phyloP scores from a whole-genome alignment of 1,140 invertebrate genomes.

The Cataglyphis hispanica region DNA sequence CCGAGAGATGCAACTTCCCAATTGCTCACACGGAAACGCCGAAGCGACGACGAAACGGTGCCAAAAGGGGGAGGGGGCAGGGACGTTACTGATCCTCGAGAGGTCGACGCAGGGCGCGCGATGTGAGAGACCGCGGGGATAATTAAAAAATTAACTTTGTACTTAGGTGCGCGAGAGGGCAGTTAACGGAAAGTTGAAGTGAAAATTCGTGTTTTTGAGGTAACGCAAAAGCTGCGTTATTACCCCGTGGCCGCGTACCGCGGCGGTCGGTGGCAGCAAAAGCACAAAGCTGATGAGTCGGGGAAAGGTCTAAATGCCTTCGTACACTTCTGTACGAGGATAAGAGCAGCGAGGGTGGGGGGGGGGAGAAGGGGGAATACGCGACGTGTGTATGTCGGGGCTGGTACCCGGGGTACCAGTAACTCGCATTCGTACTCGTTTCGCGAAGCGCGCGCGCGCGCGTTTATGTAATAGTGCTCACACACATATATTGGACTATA shows the following conservation, averaged over 20 bases:
- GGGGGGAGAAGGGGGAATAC: background rate
- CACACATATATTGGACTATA: constrained; percentile 53
- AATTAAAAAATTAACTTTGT: constrained; percentile 85
- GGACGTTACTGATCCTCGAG: constrained; percentile 22
- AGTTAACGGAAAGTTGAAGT: constrained; percentile 85
- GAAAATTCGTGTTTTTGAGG: constrained; percentile 86
- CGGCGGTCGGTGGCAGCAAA: constrained; percentile 69
- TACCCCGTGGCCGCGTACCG: constrained; percentile 75
- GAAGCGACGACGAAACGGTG: constrained; percentile 4
- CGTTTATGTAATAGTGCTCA: constrained; percentile 61
- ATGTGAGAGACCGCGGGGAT: constrained; percentile 75
- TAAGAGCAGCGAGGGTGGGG: constrained; percentile 61
- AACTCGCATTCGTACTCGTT: constrained; percentile 79
- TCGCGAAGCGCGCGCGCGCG: constrained; percentile 65
- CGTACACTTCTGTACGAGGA: constrained; percentile 74
- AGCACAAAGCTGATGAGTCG: constrained; percentile 86
- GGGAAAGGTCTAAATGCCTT: constrained; percentile 85
- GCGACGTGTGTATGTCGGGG: constrained; percentile 58
- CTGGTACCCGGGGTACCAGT: constrained; percentile 75
- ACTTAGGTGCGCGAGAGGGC: constrained; percentile 77
- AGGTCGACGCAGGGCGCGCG: constrained; percentile 46
- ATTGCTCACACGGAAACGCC: constrained; percentile 66
- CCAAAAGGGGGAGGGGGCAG: background rate
- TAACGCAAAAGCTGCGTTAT: constrained; percentile 82
- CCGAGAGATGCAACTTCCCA: constrained; percentile 64